phyloP scores from a whole-genome alignment of 2,113 vertebrate genomes.

The Pyxicephalus adspersus region DNA sequence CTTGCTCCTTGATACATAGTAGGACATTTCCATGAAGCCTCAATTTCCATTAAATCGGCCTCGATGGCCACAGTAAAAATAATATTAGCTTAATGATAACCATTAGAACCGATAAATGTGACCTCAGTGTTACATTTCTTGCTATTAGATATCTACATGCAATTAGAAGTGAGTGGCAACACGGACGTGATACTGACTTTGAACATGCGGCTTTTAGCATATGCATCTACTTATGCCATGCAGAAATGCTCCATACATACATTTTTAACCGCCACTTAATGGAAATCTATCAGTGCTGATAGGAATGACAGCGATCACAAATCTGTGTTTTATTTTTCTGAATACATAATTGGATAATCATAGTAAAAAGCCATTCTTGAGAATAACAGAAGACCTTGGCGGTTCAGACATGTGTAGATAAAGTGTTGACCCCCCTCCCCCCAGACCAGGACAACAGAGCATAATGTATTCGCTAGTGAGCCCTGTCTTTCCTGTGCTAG shows the following conservation, averaged over 20 bases:
- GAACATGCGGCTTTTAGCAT: slow-evolving; percentile 52
- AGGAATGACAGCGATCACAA: slow-evolving; percentile 45
- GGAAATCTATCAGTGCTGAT: slow-evolving; percentile 40
- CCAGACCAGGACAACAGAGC: slow-evolving; percentile 7
- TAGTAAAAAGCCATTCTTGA: slow-evolving; percentile 41
- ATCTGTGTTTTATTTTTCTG: slow-evolving; percentile 43
- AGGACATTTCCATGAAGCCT: slow-evolving; percentile 37
- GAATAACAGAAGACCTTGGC: slow-evolving; percentile 16
- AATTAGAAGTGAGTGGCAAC: slow-evolving; percentile 51
- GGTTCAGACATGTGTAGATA: not conserved
- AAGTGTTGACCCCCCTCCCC: slow-evolving; percentile 15
- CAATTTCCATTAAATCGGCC: slow-evolving; percentile 49
- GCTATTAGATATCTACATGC: slow-evolving; percentile 50
- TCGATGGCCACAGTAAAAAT: slow-evolving; percentile 29
- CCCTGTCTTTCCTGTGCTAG: slow-evolving; percentile 27
- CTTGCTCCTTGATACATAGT: not conserved
- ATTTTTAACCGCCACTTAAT: slow-evolving; percentile 55
- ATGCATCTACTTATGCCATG: slow-evolving; percentile 46
- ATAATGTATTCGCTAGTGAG: slow-evolving; percentile 41
- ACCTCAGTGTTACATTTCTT: slow-evolving; percentile 51
- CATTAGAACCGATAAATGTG: slow-evolving; percentile 50
- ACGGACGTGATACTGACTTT: slow-evolving; percentile 51
- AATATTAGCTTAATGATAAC: slow-evolving; percentile 56
- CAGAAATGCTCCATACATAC: slow-evolving; percentile 40
- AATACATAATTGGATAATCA: slow-evolving; percentile 56